These are phyloP conservation scores for Glaucidium brasilianum DNA, from an alignment of 2,113 vertebrate species.

Conservation along the genomic window DNA sequence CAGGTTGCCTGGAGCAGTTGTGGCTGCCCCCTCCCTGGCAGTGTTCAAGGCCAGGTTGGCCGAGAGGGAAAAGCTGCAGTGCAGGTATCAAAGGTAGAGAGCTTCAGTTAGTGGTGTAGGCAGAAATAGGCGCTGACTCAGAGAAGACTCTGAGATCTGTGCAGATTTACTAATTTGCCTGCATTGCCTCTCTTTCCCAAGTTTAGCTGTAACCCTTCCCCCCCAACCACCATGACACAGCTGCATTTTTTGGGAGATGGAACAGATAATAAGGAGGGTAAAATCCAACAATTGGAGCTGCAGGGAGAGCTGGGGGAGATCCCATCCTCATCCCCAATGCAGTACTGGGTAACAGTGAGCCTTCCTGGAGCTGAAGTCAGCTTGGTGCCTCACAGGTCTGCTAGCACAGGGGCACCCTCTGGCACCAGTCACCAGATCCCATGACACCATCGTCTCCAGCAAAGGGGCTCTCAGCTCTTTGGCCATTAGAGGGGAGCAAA, in stretches of 20 bases:
- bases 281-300: background rate
- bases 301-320: background rate
- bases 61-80: background rate
- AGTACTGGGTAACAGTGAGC: background rate
- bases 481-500: background rate
- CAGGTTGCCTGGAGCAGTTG: background rate
- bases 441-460: background rate
- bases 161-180: background rate
- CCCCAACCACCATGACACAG: background rate
- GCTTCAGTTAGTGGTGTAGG: background rate
- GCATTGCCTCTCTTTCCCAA: background rate
- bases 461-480: background rate
- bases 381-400: background rate
- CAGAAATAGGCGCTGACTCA: background rate
- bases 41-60: background rate
- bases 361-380: background rate
- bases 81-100: background rate
- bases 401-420: background rate
- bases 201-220: background rate
- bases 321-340: rapidly evolving
- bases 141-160: background rate
- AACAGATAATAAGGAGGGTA: background rate
- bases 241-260: background rate
- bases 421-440: background rate
- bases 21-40: background rate